phyloP scores from a whole-genome alignment of 2,113 vertebrate species.

The Anolis carolinensis region DNA sequence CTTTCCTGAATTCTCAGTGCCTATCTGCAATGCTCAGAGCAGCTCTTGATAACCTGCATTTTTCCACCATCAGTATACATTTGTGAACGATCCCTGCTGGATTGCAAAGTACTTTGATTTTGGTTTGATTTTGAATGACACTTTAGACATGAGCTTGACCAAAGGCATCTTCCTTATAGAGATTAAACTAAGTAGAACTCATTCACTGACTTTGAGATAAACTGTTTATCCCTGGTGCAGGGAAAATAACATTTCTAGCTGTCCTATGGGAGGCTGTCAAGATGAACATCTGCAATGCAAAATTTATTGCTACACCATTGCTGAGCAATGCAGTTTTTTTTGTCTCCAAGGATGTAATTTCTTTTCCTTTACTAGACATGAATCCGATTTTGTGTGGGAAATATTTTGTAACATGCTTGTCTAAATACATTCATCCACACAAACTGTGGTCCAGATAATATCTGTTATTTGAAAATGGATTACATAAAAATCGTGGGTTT shows the following conservation, averaged over 20 bases:
- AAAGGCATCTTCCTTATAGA: no score
- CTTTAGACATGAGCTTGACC: background rate
- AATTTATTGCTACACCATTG: background rate
- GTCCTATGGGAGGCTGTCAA: background rate
- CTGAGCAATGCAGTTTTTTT: no score
- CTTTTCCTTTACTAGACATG: no score
- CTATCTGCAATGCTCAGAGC: background rate
- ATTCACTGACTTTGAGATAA: background rate
- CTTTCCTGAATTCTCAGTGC: background rate
- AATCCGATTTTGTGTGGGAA: no score
- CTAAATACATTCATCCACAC: no score
- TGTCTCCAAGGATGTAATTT: no score
- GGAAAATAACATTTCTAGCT: background rate
- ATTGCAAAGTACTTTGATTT: background rate
- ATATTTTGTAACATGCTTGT: no score
- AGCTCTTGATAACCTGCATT: background rate
- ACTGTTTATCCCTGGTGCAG: background rate
- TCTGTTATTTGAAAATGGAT: no score
- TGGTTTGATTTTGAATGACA: background rate
- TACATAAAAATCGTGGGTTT: no score
- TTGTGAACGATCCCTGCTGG: background rate
- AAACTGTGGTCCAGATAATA: no score
- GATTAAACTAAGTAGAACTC: no score
- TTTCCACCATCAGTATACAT: background rate
- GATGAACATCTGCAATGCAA: background rate